These are phyloP conservation scores for Leptosomus discolor DNA, from an alignment of 2,113 vertebrate genomes.

Conservation along the genomic window DNA sequence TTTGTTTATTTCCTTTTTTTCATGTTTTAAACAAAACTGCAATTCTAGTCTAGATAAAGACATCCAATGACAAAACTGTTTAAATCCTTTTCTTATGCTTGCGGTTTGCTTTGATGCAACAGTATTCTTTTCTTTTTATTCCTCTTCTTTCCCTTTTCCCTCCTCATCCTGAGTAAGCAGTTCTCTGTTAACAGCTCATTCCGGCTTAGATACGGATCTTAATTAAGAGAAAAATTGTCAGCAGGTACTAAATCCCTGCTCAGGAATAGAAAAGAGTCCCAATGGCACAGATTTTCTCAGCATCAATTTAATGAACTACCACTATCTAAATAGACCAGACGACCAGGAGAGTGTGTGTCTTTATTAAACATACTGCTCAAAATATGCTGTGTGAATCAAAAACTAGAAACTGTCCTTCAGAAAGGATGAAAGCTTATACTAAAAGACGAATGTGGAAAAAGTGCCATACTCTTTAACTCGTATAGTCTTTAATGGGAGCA, in stretches of 20 bases:
- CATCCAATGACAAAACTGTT: background rate
- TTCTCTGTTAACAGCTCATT: background rate
- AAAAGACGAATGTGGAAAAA: background rate
- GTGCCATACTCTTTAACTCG: too few species aligned
- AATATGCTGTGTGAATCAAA: background rate
- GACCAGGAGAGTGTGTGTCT: background rate
- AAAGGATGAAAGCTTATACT: background rate
- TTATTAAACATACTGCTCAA: background rate
- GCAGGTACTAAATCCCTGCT: background rate
- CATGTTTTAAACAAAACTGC: background rate
- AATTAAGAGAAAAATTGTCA: slow-evolving; percentile 50
- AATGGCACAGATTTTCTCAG: background rate
- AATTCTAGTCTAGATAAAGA: background rate
- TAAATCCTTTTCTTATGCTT: background rate
- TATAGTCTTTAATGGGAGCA: background rate
- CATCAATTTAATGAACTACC: background rate
- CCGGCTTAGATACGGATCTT: slow-evolving; percentile 12
- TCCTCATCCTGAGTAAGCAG: background rate
- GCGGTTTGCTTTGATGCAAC: background rate
- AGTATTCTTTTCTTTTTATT: background rate
- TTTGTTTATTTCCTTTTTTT: background rate
- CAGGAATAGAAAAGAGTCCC: background rate
- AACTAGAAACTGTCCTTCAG: background rate
- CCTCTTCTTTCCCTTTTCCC: background rate
- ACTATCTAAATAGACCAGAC: slow-evolving; percentile 11